A percentile compares a stretch with the other conserved stretches of the same genome.
Conservation (phyloP, 2,113 vertebrate genomes). For the Zosterops hypoxanthus region DNA sequence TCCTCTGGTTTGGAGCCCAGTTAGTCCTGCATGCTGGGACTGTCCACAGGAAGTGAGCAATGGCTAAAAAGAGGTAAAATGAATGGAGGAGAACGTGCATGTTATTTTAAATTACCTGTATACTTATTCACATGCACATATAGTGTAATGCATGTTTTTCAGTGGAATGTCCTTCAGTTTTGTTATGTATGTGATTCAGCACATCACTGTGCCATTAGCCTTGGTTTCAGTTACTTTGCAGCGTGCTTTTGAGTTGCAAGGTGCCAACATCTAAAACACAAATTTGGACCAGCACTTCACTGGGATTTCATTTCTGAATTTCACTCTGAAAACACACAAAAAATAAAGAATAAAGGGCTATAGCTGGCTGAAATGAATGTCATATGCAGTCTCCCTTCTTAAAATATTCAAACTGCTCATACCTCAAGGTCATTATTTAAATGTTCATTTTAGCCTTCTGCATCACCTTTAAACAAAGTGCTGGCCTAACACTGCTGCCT, state of each 20-base stretch:
- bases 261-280: not conserved
- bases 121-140: not conserved
- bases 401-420: constrained; percentile 33
- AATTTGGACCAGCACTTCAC: not conserved
- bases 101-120: not conserved
- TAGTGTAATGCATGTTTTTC: not conserved
- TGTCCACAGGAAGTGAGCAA: not conserved
- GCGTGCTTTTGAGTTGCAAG: not conserved
- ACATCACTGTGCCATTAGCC: not conserved
- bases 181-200: not conserved
- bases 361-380: not conserved
- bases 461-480: not conserved
- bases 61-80: not conserved
- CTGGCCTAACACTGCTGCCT: not conserved
- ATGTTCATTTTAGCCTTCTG: constrained; percentile 38
- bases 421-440: constrained; percentile 6
- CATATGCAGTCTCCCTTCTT: not conserved
- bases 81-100: not conserved
- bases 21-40: not conserved
- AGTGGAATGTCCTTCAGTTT: not conserved
- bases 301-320: constrained; percentile 4
- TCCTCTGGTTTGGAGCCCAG: not conserved
- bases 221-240: not conserved
- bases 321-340: not conserved
- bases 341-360: not conserved